Evolutionary conservation across 1,140 invertebrate species (phyloP), one percentile per base, ranked within the genome.

Genomic region (Hetaerina americana): DNA sequence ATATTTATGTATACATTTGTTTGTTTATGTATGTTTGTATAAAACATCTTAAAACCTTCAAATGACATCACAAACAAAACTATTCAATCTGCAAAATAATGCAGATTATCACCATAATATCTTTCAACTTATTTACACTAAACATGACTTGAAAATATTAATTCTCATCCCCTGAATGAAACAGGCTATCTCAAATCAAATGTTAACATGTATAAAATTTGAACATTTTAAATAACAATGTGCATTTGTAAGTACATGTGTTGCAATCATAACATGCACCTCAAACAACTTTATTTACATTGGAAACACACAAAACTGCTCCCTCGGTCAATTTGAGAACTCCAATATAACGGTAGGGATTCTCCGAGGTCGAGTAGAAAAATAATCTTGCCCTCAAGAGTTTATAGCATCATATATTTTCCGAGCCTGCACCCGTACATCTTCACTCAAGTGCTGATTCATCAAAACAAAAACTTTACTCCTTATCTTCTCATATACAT

Each of bases 381-480:
- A 57, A n/a, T 57, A 57, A 18, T 5, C 22, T n/a, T 5, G 40
- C 40, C 15, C 40, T 57, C 40, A 57, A n/a, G 40, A 57, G 29
- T 76, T 75, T 27, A 79, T 70, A 12, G 76, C 76, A 70, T 76
- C 74, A 69, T 76, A 76, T 24, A 82, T 77, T 73, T 78, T 78
- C 69, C 78, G 69, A 1, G 84, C 82, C 71, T 84, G 81, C 28
- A 78, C 75, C 72, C 79, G 75, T 15, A 87, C 78, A 73, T 86
- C 83, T 76, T 84, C 80, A 74, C 84, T 82, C n/a, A 72, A 73
- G 76, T 86, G 83, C 70, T 79, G 76, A 73, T 81, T 80, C 75
- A 81, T 81, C 25, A 86, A 73, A 18, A 82, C 78, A 73, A 81
- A 81, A 2, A 82, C 77, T 78, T 85, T 84, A 69, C 80, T 82